Percentiles rank a stretch among this genome's conserved stretches.
These are phyloP conservation scores for Epinotia ramella DNA, from an alignment of 2,888 invertebrate genomes.

Conservation along the genomic window DNA sequence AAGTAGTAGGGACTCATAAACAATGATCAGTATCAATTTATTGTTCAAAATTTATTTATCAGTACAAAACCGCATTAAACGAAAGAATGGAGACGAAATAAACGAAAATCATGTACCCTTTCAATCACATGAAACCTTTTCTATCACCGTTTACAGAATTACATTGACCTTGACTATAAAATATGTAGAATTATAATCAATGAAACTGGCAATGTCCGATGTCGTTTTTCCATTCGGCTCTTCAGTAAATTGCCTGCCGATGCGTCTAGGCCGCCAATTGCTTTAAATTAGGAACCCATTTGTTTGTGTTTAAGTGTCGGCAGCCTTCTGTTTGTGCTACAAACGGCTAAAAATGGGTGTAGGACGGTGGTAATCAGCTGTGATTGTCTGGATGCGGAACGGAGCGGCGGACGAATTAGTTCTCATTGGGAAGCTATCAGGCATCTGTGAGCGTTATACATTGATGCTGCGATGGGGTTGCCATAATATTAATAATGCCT, in stretches of 20 bases:
- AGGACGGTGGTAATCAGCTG: slow-evolving; percentile 47
- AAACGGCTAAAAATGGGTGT: slow-evolving; percentile 48
- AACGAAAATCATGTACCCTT: neutral
- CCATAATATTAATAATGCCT: neutral
- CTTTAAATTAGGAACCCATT: slow-evolving; percentile 76
- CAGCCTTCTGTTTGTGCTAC: slow-evolving; percentile 64
- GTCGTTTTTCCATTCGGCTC: slow-evolving; percentile 35
- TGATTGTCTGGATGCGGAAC: slow-evolving; percentile 49
- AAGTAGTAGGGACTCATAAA: neutral
- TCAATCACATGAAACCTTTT: neutral
- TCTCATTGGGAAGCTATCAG: slow-evolving; percentile 36
- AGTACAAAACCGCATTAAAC: too few relatives aligned
- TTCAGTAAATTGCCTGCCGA: slow-evolving; percentile 52
- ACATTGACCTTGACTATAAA: slow-evolving; percentile 19
- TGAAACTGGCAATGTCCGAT: slow-evolving; percentile 17
- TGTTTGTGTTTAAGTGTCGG: slow-evolving; percentile 67
- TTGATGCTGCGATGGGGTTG: slow-evolving; percentile 1
- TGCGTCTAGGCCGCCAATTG: slow-evolving; percentile 68
- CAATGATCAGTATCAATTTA: too few relatives aligned
- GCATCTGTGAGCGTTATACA: slow-evolving; percentile 3
- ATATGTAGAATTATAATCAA: slow-evolving; percentile 10
- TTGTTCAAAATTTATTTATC: too few relatives aligned
- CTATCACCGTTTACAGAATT: neutral
- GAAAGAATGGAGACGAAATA: too few relatives aligned
- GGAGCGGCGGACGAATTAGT: slow-evolving; percentile 44